phyloP scores from a whole-genome alignment of 2,888 invertebrate genomes.

The Venusia cambrica region DNA sequence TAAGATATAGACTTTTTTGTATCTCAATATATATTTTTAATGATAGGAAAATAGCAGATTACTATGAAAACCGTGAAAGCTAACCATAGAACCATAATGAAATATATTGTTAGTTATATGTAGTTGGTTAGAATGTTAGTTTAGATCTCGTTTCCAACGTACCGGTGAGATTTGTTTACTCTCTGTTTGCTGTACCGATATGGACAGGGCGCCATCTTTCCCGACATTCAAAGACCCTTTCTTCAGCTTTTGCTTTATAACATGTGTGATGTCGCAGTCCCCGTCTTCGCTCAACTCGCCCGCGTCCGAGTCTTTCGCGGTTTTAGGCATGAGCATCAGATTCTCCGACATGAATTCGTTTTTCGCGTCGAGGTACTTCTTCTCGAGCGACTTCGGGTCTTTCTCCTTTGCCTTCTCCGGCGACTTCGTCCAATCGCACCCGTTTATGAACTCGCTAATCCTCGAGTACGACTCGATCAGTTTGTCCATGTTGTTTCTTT shows the following conservation, averaged over 20 bases:
- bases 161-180: slow-evolving; percentile 51
- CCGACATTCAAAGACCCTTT: slow-evolving; percentile 65
- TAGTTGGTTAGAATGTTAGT: slow-evolving; percentile 43
- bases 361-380: slow-evolving; percentile 72
- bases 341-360: slow-evolving; percentile 75
- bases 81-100: slow-evolving; percentile 19
- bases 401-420: slow-evolving; percentile 46
- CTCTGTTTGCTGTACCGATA: slow-evolving; percentile 68
- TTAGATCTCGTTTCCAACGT: slow-evolving; percentile 45
- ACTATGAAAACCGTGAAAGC: too few species aligned
- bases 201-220: slow-evolving; percentile 69
- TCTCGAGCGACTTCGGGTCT: slow-evolving; percentile 62
- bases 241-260: slow-evolving; percentile 57
- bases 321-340: slow-evolving; percentile 68
- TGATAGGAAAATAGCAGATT: too few species aligned
- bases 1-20: too few species aligned
- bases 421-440: slow-evolving; percentile 71
- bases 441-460: slow-evolving; percentile 73
- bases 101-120: slow-evolving; percentile 35
- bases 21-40: too few species aligned
- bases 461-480: slow-evolving; percentile 71
- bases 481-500: slow-evolving; percentile 64
- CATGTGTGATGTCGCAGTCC: slow-evolving; percentile 60
- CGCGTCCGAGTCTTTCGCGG: slow-evolving; percentile 42
- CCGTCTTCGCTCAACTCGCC: slow-evolving; percentile 67